These are phyloP conservation scores for Taxidea taxus DNA, from an alignment of 2,113 vertebrate species.

Conservation along the genomic window DNA sequence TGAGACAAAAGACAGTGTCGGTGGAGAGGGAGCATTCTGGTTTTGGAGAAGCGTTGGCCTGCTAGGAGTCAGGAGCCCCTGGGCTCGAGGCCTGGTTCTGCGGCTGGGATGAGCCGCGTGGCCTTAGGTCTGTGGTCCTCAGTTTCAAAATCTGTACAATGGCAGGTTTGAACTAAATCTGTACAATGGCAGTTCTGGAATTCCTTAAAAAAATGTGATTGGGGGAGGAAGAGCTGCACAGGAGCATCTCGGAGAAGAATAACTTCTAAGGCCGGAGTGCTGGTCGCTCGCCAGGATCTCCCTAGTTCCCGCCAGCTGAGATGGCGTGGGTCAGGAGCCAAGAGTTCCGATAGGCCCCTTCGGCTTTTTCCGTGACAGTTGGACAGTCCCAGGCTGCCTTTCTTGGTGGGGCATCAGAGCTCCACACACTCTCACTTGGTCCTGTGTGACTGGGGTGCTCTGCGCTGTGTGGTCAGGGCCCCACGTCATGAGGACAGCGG, in stretches of 20 bases:
- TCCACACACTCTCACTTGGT: background rate
- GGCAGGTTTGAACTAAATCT: background rate
- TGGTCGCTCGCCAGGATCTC: background rate
- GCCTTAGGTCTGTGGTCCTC: background rate
- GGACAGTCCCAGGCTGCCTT: background rate
- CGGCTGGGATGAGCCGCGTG: background rate
- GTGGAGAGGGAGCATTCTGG: background rate
- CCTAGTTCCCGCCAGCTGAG: background rate
- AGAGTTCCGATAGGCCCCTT: fast-evolving
- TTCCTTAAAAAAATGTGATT: background rate
- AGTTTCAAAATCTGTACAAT: background rate
- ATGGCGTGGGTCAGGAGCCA: fast-evolving
- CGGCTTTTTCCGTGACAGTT: background rate
- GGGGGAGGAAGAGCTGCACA: background rate
- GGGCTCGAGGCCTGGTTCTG: background rate
- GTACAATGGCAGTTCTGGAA: background rate
- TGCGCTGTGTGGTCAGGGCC: background rate
- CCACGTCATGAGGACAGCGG: fast-evolving
- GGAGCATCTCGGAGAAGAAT: background rate
- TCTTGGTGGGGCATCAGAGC: background rate
- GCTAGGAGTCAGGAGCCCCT: background rate
- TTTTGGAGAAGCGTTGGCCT: background rate
- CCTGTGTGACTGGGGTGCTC: background rate
- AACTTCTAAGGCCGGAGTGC: background rate
- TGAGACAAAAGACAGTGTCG: background rate